Conservation (phyloP, 2,113 vertebrate genomes). For the Psophia crepitans region DNA sequence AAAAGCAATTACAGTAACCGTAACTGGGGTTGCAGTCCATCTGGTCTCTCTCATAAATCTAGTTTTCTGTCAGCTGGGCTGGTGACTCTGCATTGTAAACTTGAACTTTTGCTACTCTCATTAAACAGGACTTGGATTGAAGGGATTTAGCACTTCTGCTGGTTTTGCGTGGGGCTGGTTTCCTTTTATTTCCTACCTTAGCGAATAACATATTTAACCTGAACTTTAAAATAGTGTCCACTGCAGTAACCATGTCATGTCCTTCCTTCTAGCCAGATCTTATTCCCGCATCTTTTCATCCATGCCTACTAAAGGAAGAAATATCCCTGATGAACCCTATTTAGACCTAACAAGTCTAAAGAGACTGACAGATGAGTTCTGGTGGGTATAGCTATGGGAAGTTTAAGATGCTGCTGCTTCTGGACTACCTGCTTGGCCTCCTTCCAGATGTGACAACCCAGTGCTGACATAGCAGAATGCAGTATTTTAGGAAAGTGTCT, state of each 20-base stretch:
- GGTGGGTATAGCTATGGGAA: background rate
- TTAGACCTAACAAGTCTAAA: background rate
- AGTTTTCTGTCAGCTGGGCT: background rate
- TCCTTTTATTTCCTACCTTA: background rate
- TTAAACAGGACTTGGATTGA: background rate
- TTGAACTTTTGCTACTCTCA: background rate
- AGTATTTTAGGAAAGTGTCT: accelerated
- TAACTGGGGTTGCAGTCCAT: background rate
- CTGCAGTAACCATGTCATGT: background rate
- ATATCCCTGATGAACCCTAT: background rate
- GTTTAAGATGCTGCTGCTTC: background rate
- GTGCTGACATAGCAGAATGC: background rate
- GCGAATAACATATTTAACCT: background rate
- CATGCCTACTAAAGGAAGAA: background rate
- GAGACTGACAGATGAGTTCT: background rate
- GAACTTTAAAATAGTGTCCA: background rate
- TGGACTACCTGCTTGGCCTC: background rate
- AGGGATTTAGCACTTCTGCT: background rate
- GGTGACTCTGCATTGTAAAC: background rate
- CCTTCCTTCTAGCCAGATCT: background rate
- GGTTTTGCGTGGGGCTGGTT: background rate
- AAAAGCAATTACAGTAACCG: background rate
- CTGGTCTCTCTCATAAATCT: background rate
- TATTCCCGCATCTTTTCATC: background rate
- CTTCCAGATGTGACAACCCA: background rate